Evolutionary conservation across 2,113 vertebrate genomes (phyloP).

Genomic region (Epinephelus cyanopodus): DNA sequence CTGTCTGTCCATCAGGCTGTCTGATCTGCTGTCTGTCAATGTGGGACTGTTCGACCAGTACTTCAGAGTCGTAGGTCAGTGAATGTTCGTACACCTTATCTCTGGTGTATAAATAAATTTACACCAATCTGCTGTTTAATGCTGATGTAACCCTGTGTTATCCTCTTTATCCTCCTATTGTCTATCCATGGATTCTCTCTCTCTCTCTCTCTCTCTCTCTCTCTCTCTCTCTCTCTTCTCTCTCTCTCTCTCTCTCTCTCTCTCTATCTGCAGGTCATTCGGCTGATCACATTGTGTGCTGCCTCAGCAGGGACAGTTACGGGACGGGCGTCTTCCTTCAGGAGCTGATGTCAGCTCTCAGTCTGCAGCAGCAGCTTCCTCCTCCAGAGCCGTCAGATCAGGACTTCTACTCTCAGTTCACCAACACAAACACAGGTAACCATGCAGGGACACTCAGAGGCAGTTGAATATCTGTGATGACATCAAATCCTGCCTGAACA

Average conservation of each 20-base stretch:
- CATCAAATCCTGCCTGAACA: background rate
- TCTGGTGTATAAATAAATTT: background rate
- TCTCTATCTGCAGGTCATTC: slow-evolving; percentile 73
- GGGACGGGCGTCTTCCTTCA: slow-evolving; percentile 93
- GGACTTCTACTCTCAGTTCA: slow-evolving; percentile 98
- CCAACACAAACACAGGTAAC: slow-evolving; percentile 91
- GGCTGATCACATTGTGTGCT: slow-evolving; percentile 90
- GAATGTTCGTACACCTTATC: background rate
- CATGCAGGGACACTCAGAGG: background rate
- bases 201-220: background rate
- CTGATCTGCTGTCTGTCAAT: slow-evolving; percentile 90
- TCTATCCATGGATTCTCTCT: background rate
- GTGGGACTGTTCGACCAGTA: slow-evolving; percentile 98
- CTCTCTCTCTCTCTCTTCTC: background rate
- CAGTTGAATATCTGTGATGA: background rate
- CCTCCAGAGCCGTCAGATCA: slow-evolving; percentile 93
- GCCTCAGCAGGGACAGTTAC: slow-evolving; percentile 94
- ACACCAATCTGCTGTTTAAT: background rate
- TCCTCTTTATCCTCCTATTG: too few species aligned
- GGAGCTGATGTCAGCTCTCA: slow-evolving; percentile 94
- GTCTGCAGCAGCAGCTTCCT: slow-evolving; percentile 90
- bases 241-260: background rate
- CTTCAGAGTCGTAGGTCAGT: slow-evolving; percentile 94
- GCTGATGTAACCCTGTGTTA: background rate
- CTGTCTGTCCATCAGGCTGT: slow-evolving; percentile 74